Evolutionary conservation across 2,113 vertebrate genomes (phyloP).

Genomic region (Halcyon malimbica): DNA sequence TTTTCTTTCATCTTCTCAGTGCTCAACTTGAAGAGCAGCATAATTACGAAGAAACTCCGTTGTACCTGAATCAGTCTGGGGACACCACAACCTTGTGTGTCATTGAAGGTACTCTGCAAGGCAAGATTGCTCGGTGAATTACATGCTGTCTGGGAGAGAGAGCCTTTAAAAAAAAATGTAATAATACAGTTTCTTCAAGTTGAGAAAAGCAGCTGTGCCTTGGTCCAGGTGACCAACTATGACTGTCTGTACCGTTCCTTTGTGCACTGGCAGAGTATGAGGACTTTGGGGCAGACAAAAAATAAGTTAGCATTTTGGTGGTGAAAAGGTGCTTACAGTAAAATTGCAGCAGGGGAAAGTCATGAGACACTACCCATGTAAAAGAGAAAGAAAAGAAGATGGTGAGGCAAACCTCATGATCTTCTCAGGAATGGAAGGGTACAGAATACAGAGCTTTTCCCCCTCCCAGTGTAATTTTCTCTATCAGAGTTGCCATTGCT

Average conservation of each 20-base stretch:
- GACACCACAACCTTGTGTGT: conserved; percentile 48
- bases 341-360: not conserved
- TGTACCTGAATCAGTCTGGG: conserved; percentile 60
- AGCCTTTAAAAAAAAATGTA: not conserved
- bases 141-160: not conserved
- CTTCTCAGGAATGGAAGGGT: not conserved
- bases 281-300: not conserved
- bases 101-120: conserved; percentile 50
- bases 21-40: conserved; percentile 62
- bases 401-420: not conserved
- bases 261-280: not conserved
- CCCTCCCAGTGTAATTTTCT: not conserved
- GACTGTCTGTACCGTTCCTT: not conserved
- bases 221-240: not conserved
- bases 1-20: conserved; percentile 55
- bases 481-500: not conserved
- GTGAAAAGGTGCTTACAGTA: not conserved
- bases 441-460: not conserved
- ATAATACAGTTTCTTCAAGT: not conserved
- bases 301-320: not conserved
- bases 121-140: conserved; percentile 43
- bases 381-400: not conserved
- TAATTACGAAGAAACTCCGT: conserved; percentile 62
- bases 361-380: accelerated
- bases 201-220: not conserved